A percentile compares a stretch with the other conserved stretches of the same genome.
Conservation (phyloP, 30 jellyfish, hydroid and myxozoan genomes). For the Phacellophora camtschatica region DNA sequence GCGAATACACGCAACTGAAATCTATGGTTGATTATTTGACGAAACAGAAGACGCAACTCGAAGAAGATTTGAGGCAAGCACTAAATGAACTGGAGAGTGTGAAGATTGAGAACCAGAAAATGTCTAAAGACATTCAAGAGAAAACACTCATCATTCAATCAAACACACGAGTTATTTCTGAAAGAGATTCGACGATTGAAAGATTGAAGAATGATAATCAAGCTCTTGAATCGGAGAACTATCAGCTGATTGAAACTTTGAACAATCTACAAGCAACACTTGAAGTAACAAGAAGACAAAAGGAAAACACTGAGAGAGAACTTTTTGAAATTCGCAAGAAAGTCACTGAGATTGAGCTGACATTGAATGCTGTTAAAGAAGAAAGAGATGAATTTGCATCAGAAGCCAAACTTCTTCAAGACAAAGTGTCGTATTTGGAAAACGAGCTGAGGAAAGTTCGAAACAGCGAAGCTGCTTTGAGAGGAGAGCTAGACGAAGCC, state of each 20-base stretch:
- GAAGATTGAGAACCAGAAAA: conserved; percentile 57
- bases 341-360: conserved; percentile 79
- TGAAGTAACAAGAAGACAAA: conserved; percentile 80
- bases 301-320: conserved; percentile 92
- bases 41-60: conserved; percentile 76
- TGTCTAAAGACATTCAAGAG: conserved; percentile 69
- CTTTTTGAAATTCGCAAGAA: conserved; percentile 78
- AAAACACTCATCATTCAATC: conserved; percentile 71
- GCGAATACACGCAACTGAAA: conserved; percentile 57
- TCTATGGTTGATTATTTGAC: conserved; percentile 68
- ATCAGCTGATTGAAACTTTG: conserved; percentile 59
- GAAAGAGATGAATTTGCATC: conserved; percentile 84
- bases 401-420: conserved; percentile 59
- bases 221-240: conserved; percentile 80
- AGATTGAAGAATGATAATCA: conserved; percentile 68
- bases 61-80: conserved; percentile 62
- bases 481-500: conserved; percentile 95
- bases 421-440: conserved; percentile 52
- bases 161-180: conserved; percentile 38
- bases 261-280: conserved; percentile 77
- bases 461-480: conserved; percentile 82
- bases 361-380: conserved; percentile 64
- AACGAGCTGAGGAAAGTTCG: conserved; percentile 71
- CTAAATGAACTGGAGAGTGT: conserved; percentile 36
- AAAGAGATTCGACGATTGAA: conserved; percentile 61